phyloP scores from a whole-genome alignment of 2,113 vertebrate genomes.

The Mesitornis unicolor region DNA sequence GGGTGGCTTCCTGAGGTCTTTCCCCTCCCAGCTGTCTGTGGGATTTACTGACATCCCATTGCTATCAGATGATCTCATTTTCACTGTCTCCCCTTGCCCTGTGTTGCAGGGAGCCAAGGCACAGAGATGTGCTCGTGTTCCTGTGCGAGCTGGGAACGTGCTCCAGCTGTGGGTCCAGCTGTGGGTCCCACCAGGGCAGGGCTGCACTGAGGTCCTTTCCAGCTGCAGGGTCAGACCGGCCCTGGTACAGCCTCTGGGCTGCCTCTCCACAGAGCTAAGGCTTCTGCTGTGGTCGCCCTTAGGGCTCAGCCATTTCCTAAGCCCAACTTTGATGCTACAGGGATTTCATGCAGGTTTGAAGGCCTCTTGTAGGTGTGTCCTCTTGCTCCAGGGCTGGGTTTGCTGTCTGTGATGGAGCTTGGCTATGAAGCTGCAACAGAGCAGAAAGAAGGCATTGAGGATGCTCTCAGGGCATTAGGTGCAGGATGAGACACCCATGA shows the following conservation, averaged over 20 bases:
- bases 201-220: neutral
- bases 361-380: neutral
- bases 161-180: neutral
- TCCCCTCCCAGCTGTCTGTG: neutral
- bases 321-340: neutral
- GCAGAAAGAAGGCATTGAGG: fast-evolving
- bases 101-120: fast-evolving
- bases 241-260: neutral
- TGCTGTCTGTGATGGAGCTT: neutral
- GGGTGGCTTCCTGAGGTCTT: neutral
- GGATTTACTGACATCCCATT: neutral
- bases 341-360: neutral
- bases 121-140: fast-evolving
- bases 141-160: fast-evolving
- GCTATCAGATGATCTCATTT: neutral
- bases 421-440: neutral
- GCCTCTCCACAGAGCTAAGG: neutral
- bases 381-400: neutral
- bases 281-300: fast-evolving
- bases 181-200: fast-evolving
- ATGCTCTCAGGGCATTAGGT: neutral
- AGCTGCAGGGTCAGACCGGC: neutral
- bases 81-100: neutral
- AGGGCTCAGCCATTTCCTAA: neutral
- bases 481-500: neutral